These are phyloP conservation scores for Drosophila lini DNA, from an alignment of 1,140 invertebrate species.

Conservation along the genomic window DNA sequence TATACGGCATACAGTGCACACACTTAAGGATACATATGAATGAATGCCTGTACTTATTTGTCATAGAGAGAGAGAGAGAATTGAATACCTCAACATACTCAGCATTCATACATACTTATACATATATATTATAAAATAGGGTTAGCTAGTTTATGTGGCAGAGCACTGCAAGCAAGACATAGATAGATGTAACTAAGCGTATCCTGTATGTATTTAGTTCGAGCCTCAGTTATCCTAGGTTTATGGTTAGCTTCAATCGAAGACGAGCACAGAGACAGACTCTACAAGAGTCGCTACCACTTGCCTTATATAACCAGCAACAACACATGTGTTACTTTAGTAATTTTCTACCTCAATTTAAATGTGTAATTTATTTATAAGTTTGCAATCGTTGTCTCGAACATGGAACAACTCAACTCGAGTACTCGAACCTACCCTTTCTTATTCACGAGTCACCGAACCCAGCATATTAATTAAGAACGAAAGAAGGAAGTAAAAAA, in stretches of 20 bases:
- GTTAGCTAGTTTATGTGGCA: conserved; percentile 33
- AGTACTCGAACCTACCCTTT: conserved; percentile 4
- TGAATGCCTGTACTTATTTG: conserved; percentile 55
- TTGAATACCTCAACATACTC: conserved; percentile 72
- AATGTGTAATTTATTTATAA: conserved; percentile 74
- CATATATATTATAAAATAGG: conserved; percentile 17
- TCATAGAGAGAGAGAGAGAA: conserved; percentile 41
- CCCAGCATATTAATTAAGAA: conserved; percentile 22
- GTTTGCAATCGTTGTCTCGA: conserved; percentile 44
- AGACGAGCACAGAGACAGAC: conserved; percentile 58
- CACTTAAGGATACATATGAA: conserved; percentile 28
- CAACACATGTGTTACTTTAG: conserved; percentile 79
- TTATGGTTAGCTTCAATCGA: conserved; percentile 69
- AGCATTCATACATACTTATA: conserved; percentile 23
- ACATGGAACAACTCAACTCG: conserved; percentile 17
- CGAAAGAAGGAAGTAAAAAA: conserved; percentile 5
- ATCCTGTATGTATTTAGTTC: conserved; percentile 60
- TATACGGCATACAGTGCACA: conserved; percentile 35
- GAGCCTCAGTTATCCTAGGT: conserved; percentile 59
- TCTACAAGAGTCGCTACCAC: conserved; percentile 74
- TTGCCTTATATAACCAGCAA: conserved; percentile 66
- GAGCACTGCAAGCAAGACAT: conserved; percentile 33
- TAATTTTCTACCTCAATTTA: conserved; percentile 82
- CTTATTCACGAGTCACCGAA: conserved; percentile 52
- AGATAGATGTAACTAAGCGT: conserved; percentile 48